Conservation (phyloP, 2,113 vertebrate species). For the Oreotrochilus melanogaster region DNA sequence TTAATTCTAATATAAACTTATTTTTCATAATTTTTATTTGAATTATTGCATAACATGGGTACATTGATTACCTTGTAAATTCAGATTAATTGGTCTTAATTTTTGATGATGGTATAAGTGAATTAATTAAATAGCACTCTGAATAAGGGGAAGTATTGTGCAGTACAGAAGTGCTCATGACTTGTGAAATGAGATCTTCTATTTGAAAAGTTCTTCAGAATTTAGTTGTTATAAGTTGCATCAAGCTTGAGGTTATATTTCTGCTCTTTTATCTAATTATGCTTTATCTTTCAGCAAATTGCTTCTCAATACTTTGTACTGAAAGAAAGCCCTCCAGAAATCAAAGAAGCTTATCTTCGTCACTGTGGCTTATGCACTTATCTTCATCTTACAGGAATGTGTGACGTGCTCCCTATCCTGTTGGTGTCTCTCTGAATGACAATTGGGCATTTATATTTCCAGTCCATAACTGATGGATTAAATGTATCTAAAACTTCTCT, state of each 20-base stretch:
- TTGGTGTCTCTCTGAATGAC: constrained; percentile 10
- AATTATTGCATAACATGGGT: background rate
- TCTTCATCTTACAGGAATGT: constrained; percentile 53
- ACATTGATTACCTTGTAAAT: background rate
- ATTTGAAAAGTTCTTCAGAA: background rate
- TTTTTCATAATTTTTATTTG: background rate
- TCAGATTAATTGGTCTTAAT: background rate
- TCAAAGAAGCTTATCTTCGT: constrained; percentile 60
- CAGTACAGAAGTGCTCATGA: background rate
- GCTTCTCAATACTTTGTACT: constrained; percentile 19
- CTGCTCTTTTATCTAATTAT: constrained; percentile 45
- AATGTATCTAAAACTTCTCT: background rate
- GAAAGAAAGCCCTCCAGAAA: constrained; percentile 59
- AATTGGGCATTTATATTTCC: constrained; percentile 21
- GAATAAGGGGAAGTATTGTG: background rate
- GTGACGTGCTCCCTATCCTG: background rate
- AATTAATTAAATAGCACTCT: background rate
- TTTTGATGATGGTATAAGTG: background rate
- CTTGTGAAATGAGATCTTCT: background rate
- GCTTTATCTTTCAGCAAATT: constrained; percentile 28
- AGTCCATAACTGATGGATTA: background rate
- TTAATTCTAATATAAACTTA: background rate
- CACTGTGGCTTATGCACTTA: constrained; percentile 51
- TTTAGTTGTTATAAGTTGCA: background rate
- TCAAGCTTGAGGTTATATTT: constrained; percentile 12